Evolutionary conservation across 1,140 invertebrate species (phyloP).

Genomic region (Scaptomyza montana): DNA sequence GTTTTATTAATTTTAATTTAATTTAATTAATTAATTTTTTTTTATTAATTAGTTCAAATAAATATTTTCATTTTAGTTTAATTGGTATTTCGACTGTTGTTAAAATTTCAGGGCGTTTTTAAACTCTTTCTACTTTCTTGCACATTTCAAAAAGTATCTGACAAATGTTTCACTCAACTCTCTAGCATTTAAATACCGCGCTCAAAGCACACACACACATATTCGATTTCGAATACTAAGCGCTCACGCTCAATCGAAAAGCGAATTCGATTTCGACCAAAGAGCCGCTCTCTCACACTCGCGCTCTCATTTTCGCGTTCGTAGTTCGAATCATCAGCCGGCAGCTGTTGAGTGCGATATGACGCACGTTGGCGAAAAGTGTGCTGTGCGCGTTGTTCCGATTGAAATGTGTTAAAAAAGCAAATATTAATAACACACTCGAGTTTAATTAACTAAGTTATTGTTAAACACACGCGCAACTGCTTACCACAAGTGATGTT

Average conservation of each 20-base stretch:
- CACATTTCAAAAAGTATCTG: too few species aligned
- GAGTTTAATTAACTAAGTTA: neutral
- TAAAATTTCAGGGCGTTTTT: too few species aligned
- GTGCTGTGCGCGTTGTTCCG: constrained; percentile 52
- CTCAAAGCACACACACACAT: too few species aligned
- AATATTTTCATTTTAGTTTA: too few species aligned
- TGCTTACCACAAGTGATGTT: neutral
- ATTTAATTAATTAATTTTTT: too few species aligned
- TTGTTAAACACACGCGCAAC: neutral
- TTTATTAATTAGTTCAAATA: too few species aligned
- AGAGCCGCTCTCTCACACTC: constrained; percentile 2
- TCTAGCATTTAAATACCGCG: neutral
- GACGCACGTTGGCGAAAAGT: constrained; percentile 68
- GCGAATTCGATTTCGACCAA: neutral
- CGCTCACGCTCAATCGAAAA: neutral
- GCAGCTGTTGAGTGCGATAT: constrained; percentile 25
- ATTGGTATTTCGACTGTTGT: too few species aligned
- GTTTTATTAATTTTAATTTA: too few species aligned
- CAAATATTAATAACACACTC: neutral
- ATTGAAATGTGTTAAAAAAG: constrained; percentile 5
- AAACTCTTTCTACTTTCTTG: too few species aligned
- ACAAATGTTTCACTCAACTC: neutral
- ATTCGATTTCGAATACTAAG: neutral
- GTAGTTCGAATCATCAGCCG: constrained; percentile 50
- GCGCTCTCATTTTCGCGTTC: constrained; percentile 17